These are phyloP conservation scores for Pelecanoides urinatrix DNA, from an alignment of 2,113 vertebrate genomes.

Conservation along the genomic window DNA sequence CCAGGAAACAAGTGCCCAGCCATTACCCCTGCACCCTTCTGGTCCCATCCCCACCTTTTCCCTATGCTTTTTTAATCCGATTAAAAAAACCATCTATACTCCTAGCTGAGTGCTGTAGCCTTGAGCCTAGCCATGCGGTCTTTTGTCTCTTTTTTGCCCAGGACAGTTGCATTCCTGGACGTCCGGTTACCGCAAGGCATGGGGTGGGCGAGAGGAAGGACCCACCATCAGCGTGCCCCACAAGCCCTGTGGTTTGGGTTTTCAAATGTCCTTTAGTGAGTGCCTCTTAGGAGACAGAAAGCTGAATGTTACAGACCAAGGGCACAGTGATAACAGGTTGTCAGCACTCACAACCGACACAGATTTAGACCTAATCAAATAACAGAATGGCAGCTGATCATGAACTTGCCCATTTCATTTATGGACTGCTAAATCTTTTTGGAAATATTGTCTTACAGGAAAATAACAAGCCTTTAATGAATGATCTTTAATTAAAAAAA, in stretches of 20 bases:
- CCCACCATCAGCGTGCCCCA: fast-evolving
- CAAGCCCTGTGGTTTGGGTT: fast-evolving
- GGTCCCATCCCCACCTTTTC: background rate
- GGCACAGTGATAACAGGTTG: background rate
- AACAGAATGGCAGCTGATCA: background rate
- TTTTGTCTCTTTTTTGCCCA: background rate
- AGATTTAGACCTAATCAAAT: background rate
- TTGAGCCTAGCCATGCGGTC: background rate
- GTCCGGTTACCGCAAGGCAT: background rate
- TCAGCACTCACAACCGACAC: background rate
- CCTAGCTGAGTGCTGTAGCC: background rate
- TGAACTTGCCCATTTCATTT: background rate
- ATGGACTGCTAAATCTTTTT: background rate
- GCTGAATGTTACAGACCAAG: background rate
- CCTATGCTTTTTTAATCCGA: fast-evolving
- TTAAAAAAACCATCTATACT: background rate
- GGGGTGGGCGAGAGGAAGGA: background rate
- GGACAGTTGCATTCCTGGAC: background rate
- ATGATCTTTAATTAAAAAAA: background rate
- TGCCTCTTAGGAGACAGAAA: background rate
- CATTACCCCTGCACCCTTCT: background rate
- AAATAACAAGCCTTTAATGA: background rate
- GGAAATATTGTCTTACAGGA: background rate
- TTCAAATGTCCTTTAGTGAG: background rate
- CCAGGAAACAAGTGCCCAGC: background rate